A percentile compares a stretch with the other conserved stretches of the same genome.
Conservation (phyloP, 2,888 invertebrate species). For the Malachius bipustulatus region DNA sequence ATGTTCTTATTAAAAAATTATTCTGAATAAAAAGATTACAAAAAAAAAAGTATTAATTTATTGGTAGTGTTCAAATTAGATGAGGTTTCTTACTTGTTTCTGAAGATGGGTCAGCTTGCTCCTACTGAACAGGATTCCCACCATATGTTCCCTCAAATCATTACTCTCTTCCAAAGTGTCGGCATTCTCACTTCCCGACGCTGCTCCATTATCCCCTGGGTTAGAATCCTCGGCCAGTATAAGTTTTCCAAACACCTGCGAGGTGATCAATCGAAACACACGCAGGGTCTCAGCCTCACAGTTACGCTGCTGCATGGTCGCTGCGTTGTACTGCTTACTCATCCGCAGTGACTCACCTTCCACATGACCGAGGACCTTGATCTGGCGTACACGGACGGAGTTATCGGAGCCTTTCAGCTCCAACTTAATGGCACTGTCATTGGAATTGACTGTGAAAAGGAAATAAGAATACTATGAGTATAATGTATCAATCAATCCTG, state of each 20-base stretch:
- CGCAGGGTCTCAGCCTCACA: conserved; percentile 86
- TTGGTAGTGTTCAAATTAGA: too few relatives aligned
- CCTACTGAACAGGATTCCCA: conserved; percentile 88
- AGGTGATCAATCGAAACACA: conserved; percentile 84
- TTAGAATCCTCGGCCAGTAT: conserved; percentile 53
- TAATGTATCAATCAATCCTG: too few relatives aligned
- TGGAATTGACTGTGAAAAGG: conserved; percentile 18
- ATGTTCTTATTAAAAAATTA: too few relatives aligned
- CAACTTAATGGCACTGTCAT: conserved; percentile 53
- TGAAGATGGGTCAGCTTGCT: conserved; percentile 88
- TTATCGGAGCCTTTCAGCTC: conserved; percentile 88
- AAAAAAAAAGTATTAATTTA: too few relatives aligned
- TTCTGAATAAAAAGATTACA: too few relatives aligned
- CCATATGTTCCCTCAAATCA: conserved; percentile 82
- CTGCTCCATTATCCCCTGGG: conserved; percentile 24
- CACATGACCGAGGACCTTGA: conserved; percentile 54
- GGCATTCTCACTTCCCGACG: conserved; percentile 31
- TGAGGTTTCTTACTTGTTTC: conserved; percentile 76
- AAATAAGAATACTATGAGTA: not conserved
- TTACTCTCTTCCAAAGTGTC: conserved; percentile 40
- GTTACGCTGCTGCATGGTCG: conserved; percentile 68
- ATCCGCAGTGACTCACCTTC: conserved; percentile 43
- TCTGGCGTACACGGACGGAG: conserved; percentile 78
- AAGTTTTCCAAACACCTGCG: conserved; percentile 85
- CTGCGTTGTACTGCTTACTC: conserved; percentile 41